phyloP scores from a whole-genome alignment of 2,113 vertebrate genomes.

The Aramus guarauna region DNA sequence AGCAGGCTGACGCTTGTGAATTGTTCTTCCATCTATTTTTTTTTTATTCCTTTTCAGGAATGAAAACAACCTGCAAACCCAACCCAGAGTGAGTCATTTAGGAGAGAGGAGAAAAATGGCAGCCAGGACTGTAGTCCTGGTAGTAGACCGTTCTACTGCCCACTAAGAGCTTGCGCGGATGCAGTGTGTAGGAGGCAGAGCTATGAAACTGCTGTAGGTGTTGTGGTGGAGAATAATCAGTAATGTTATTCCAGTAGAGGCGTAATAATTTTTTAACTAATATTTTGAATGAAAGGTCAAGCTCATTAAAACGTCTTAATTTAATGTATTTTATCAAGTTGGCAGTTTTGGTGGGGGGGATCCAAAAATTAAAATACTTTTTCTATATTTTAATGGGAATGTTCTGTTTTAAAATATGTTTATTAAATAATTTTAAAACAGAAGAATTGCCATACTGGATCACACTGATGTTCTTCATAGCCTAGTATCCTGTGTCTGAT shows the following conservation, averaged over 20 bases:
- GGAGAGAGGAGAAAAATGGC: background rate
- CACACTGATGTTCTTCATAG: background rate
- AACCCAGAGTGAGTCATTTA: background rate
- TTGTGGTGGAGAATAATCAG: background rate
- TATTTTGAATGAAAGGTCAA: background rate
- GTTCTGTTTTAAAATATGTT: background rate
- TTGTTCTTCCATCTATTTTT: background rate
- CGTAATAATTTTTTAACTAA: background rate
- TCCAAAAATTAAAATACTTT: background rate
- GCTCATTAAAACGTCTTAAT: background rate
- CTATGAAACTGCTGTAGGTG: background rate
- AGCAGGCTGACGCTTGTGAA: background rate
- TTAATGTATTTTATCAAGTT: background rate
- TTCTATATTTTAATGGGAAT: background rate
- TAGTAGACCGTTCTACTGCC: background rate
- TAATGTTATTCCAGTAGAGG: background rate
- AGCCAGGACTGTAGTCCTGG: background rate
- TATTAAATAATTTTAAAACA: background rate
- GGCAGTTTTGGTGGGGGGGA: background rate
- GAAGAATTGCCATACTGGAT: background rate
- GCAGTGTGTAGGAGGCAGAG: background rate
- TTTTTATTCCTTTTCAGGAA: background rate
- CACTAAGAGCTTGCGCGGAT: background rate
- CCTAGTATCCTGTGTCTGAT: background rate
- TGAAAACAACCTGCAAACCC: background rate